Evolutionary conservation across 1,140 invertebrate genomes (phyloP), one percentile per base, ranked within the genome.

Genomic region (Bombus vancouverensis): DNA sequence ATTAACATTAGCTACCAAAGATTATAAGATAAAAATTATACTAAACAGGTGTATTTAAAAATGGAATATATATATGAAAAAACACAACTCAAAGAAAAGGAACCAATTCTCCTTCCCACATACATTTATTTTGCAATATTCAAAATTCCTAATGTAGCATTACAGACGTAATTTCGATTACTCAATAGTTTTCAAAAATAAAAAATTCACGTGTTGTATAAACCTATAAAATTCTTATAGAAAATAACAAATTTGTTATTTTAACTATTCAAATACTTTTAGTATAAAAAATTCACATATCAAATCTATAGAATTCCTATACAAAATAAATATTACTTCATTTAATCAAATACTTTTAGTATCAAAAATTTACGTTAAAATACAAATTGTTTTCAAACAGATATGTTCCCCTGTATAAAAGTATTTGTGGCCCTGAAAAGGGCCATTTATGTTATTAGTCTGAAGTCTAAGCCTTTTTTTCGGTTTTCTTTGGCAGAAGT

Each of bases 381-480:
- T 53, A 22, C 1, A 53, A 53, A 53, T 22, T 53, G 5, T 53
- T 53, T 53, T 6, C 5, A 28, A 73, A 59, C 28, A 39, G 42
- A 47, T 34, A 25, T 65, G 53, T 74, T 82, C 32, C 44, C 25
- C 10, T 39, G 57, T 65, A 32, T 9, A 13, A 5, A 32, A 71
- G 12, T 42, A 44, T 57, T 77, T 77, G 81, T 76, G 82, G 82
- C 82, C 74, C 82, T 83, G 74, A 83, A 83, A 83, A 83, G 82
- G 74, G 82, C 83, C 78, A 70, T 77, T 83, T 83, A 34, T 74
- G 32, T 74, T 6, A 10, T 32, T 74, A n/a, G 18, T 39, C 42
- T n/a, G n/a, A 4, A 86, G 53, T 92, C 90, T 97, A 96, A 88
- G 83, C 82, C 32, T 89, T 89, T 65, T 89, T 89, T 1, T 90